These are phyloP conservation scores for Siphlonurus alternatus DNA, from an alignment of 2,888 invertebrate species.

Conservation along the genomic window DNA sequence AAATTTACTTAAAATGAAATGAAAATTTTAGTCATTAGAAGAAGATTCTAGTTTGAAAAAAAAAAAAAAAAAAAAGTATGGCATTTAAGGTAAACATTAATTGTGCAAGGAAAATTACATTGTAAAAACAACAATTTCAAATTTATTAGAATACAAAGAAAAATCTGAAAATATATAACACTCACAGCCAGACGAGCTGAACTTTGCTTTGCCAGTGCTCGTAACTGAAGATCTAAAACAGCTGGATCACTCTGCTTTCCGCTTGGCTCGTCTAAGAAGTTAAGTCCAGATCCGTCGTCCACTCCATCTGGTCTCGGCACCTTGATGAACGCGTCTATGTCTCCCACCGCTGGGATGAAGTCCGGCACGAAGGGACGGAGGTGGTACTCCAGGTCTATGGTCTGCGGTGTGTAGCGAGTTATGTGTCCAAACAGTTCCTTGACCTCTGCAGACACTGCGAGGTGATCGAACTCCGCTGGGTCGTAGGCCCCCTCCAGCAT, in stretches of 20 bases:
- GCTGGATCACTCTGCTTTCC: slow-evolving; percentile 90
- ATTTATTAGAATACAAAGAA: not conserved
- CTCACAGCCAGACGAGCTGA: slow-evolving; percentile 36
- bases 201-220: slow-evolving; percentile 52
- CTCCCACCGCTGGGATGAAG: slow-evolving; percentile 94
- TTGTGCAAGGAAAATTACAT: too few relatives aligned
- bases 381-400: slow-evolving; percentile 74
- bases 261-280: slow-evolving; percentile 87
- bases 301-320: slow-evolving; percentile 61
- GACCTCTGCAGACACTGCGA: slow-evolving; percentile 67
- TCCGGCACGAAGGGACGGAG: slow-evolving; percentile 92
- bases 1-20: too few relatives aligned
- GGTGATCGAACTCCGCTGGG: slow-evolving; percentile 64
- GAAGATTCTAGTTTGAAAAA: too few relatives aligned
- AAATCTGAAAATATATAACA: too few relatives aligned
- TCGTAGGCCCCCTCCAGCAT: slow-evolving; percentile 38
- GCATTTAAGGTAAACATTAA: too few relatives aligned
- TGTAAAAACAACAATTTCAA: too few relatives aligned
- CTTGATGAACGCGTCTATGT: slow-evolving; percentile 96
- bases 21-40: too few relatives aligned
- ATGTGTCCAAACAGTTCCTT: slow-evolving; percentile 90
- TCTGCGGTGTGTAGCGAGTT: slow-evolving; percentile 82
- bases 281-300: slow-evolving; percentile 47
- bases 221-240: slow-evolving; percentile 77
- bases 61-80: too few relatives aligned